Percentiles rank a stretch among this genome's conserved stretches.
Evolutionary conservation across 2,113 vertebrate species (phyloP).

Genomic region (Pogonocichla stellata): DNA sequence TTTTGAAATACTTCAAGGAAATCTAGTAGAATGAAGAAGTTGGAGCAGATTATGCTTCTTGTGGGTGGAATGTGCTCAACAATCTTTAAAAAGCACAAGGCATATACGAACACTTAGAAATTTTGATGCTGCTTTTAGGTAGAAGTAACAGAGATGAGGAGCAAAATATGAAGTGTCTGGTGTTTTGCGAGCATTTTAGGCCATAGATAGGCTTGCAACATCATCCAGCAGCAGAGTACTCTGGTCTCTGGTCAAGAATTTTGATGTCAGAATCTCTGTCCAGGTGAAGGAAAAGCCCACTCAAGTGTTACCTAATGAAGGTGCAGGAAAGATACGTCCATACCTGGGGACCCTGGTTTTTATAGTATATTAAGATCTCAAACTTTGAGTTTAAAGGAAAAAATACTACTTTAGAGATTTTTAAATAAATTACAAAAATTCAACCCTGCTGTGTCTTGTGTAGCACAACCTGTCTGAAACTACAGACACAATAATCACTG

Average conservation of each 20-base stretch:
- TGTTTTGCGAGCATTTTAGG: not conserved
- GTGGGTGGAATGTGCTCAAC: not conserved
- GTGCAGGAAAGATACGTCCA: not conserved
- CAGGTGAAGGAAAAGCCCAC: not conserved
- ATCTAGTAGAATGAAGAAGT: not conserved
- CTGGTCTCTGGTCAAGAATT: not conserved
- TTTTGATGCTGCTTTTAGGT: not conserved
- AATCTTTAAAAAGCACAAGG: not conserved
- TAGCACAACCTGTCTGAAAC: not conserved
- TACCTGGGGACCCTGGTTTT: rapidly evolving
- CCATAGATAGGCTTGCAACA: not conserved
- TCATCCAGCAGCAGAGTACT: not conserved
- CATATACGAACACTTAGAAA: rapidly evolving
- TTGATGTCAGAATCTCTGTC: not conserved
- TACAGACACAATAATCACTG: not conserved
- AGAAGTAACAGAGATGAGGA: not conserved
- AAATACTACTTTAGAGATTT: not conserved
- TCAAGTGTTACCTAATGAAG: not conserved
- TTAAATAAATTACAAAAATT: not conserved
- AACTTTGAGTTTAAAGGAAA: not conserved
- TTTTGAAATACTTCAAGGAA: not conserved
- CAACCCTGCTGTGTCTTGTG: not conserved
- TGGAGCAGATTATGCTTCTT: not conserved
- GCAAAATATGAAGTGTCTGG: not conserved
- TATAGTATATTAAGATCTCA: not conserved